Base-by-base conservation (phyloP, 1,140 invertebrate species). In the Zaprionus camerounensis region DNA sequence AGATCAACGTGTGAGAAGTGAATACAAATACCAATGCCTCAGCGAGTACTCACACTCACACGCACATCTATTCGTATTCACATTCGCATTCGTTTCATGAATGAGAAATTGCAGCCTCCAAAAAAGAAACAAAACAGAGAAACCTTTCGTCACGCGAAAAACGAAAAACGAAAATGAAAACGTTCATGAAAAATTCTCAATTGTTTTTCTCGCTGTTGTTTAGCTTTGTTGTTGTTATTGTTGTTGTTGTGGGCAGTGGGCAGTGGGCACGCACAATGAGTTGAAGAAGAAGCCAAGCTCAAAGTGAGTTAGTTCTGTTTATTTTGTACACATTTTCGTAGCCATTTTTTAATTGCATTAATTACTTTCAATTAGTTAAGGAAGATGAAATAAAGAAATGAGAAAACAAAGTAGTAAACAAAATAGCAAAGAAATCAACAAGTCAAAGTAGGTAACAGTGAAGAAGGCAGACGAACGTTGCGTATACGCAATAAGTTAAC, bases 351-450 rank as follows among this genome's bases (percentile, higher is more conserved):
- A 88, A 88, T 88, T 90, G 81, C 85, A 88, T 81, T 88, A 88
- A 88, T 88, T 90, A 71, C 66, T 79, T 79, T 84, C 84, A 88
- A 88, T 88, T 88, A 88, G 74, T 65, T 61, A 71, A 77, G 44
- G 68, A 46, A 46, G 28, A 22, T 36, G 17, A 58, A 41, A 36
- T 26, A 31, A 13, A n/a, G 24, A 49, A 41, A 59, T 28, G 26
- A 34, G 20, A 20, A 58, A 49, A 15, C n/a, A 20, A 22, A 57
- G 38, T 28, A 28, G 26, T 28, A 6, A 28, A 62, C 38, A 75
- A 28, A 58, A 44, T 17, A 34, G 17, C 41, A 58, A 49, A 31
- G n/a, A 22, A 57, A 57, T 0, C n/a, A 58, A 20, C n/a, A 34
- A 34, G 31, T 17, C n/a, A 15, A 31, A 51, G 36, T 70, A 55